phyloP scores from a whole-genome alignment of 2,113 vertebrate species.

The Rhinichthys klamathensis region DNA sequence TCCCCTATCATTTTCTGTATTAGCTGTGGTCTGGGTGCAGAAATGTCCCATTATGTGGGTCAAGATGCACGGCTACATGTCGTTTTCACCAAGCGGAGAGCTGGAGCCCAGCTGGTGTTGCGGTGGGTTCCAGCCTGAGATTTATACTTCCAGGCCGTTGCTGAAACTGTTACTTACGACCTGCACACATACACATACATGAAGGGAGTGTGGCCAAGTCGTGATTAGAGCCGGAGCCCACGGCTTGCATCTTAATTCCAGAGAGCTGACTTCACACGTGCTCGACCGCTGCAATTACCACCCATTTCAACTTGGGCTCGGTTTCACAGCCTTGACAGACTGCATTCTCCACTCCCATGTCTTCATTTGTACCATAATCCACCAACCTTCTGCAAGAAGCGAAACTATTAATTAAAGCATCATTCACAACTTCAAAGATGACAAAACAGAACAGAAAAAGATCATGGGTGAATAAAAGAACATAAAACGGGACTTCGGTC shows the following conservation, averaged over 20 bases:
- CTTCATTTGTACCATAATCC: slow-evolving; percentile 1
- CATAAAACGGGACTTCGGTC: not conserved
- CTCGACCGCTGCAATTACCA: slow-evolving; percentile 43
- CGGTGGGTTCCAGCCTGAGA: slow-evolving; percentile 57
- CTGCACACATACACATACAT: slow-evolving; percentile 53
- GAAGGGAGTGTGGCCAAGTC: slow-evolving; percentile 36
- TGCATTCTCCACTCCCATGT: slow-evolving; percentile 25
- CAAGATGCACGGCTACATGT: slow-evolving; percentile 41
- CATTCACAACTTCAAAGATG: slow-evolving; percentile 42
- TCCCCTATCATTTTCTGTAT: slow-evolving; percentile 60
- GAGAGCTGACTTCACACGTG: slow-evolving; percentile 38
- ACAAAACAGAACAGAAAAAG: slow-evolving; percentile 16
- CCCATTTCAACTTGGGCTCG: slow-evolving; percentile 35
- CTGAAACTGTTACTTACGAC: slow-evolving; percentile 54
- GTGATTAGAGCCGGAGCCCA: slow-evolving; percentile 39
- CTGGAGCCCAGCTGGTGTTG: slow-evolving; percentile 67
- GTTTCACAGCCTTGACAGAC: slow-evolving; percentile 30
- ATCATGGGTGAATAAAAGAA: not conserved
- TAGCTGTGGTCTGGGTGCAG: slow-evolving; percentile 64
- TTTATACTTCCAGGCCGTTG: slow-evolving; percentile 40
- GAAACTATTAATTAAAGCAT: slow-evolving; percentile 16
- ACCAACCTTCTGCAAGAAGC: slow-evolving; percentile 16
- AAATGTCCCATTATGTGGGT: slow-evolving; percentile 58
- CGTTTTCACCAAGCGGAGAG: slow-evolving; percentile 17
- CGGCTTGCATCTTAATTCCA: slow-evolving; percentile 39